Evolutionary conservation across 64 coral and sea anemone genomes (phyloP), one percentile per base, ranked within the genome.

Genomic region (Porites lutea): DNA sequence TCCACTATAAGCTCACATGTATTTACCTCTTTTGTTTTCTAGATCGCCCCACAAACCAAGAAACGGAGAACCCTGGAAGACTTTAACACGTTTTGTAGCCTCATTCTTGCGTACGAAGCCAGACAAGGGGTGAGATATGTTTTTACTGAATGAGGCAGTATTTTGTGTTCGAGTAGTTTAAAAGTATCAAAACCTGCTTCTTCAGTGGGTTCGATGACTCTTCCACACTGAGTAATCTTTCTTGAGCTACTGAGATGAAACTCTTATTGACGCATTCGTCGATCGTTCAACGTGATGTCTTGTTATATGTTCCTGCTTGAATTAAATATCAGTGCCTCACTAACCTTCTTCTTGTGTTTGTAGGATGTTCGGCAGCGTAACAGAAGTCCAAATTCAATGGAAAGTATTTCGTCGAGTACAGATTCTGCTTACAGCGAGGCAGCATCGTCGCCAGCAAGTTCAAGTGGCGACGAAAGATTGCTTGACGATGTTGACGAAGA

Each of bases 11-110:
- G 49, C 62, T 7, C 67, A 46, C 27, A 37, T 37, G 27, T 37
- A 37, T 45, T 51, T 61, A 16, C 65, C 15, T 89, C 18, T 48
- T 76, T 81, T 18, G 6, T 82, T 45, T 77, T 89, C 4, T 90
- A 99, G 97, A 90, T 84, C 58, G 92, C 72, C 79, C 94, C 97
- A 18, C 89, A 94, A 48, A 67, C 97, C 48, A 99, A 99, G 80
- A 99, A 96, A 72, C 79, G 82, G 43, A 92, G 92, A 59, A 99
- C 94, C 47, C 82, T 99, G 54, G 97, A 99, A 78, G 97, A 96
- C 58, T 99, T 99, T 72, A 99, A 99, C 92, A 93, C 97, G 37
- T 99, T 99, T 65, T 99, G 97, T 93, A 99, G 97, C 69, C 88
- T 96, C 18, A 92, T 99, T 91, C 91, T 99, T 55, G 97, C 97